Evolutionary conservation across 2,888 invertebrate species (phyloP), one percentile per base, ranked within the genome.

Genomic region (Chymomyza caudatula): DNA sequence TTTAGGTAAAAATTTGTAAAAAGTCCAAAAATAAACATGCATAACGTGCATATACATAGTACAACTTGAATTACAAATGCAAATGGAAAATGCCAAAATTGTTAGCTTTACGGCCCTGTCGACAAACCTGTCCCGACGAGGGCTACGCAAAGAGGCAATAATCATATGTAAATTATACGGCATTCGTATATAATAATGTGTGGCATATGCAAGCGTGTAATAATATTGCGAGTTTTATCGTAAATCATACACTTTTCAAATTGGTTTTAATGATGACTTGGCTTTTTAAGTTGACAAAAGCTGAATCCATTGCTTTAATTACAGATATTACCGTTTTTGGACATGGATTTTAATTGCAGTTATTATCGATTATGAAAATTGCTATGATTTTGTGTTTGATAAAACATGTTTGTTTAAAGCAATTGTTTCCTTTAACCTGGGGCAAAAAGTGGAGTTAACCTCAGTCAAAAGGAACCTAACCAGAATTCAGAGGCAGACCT

Each of bases 11-110:
- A 52, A 69, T 58, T 65, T 54, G 11, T 25, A 6, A 20, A 62
- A 63, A 63, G 67, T 72, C 54, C 57, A 43, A 52, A 66, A 37
- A 61, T 60, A 58, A 70, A 63, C 59, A 52, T 6, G 15, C 47
- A 17, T 51, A 37, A 8, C 8, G 29, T 25, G 55, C 15, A 37
- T 37, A 53, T 43, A 44, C 52, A 55, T 37, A 61, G 20, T 54
- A 66, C 59, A 15, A 17, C 0, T 56, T 62, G 52, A 62, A 59
- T 67, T 64, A 23, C 42, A 60, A 64, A 63, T 54, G 49, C n/a
- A 49, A 52, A 57, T 55, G 51, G 37, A 3, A 29, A 68, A 68
- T 57, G 49, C 29, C 57, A 55, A 37, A 37, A 37, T 37, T 37
- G 29, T 37, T 37, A 11, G 29, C 29, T n/a, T n/a, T n/a, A 11